phyloP scores from a whole-genome alignment of 2,113 vertebrate genomes.

The Pungitius pungitius region DNA sequence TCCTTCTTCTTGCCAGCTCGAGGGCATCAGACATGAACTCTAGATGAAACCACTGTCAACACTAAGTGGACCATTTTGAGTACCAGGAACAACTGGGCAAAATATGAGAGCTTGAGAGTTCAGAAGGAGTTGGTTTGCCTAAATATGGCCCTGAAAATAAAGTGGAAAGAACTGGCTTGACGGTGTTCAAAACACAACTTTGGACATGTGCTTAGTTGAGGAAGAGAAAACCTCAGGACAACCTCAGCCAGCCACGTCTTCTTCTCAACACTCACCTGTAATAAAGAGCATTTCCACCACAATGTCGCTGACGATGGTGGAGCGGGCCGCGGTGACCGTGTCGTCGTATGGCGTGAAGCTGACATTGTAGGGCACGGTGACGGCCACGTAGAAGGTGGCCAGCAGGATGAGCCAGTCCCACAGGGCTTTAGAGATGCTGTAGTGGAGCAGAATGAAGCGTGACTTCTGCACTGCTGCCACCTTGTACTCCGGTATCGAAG shows the following conservation, averaged over 20 bases:
- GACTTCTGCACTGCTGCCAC: slow-evolving; percentile 93
- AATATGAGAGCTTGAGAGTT: not conserved
- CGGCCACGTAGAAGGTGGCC: slow-evolving; percentile 95
- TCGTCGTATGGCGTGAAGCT: slow-evolving; percentile 91
- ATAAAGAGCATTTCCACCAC: slow-evolving; percentile 97
- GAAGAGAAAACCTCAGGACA: not conserved
- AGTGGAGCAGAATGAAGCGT: slow-evolving; percentile 96
- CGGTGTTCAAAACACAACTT: not conserved
- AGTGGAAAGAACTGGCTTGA: not conserved
- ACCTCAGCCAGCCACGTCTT: not conserved
- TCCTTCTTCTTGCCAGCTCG: not conserved
- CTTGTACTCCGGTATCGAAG: slow-evolving; percentile 94
- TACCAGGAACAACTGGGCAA: too few relatives aligned
- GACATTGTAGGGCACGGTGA: slow-evolving; percentile 96
- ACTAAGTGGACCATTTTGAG: not conserved
- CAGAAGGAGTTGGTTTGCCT: not conserved
- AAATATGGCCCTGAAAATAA: not conserved
- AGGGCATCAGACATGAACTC: slow-evolving; percentile 1
- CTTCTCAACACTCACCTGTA: slow-evolving; percentile 81
- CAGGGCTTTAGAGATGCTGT: slow-evolving; percentile 92
- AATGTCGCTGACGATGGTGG: slow-evolving; percentile 92
- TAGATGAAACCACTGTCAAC: not conserved
- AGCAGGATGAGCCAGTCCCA: slow-evolving; percentile 98
- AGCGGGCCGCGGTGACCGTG: slow-evolving; percentile 81
- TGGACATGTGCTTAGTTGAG: not conserved